Evolutionary conservation across 2,797 vertebrate genomes (phyloP).

Genomic region (Lateolabrax maculatus): DNA sequence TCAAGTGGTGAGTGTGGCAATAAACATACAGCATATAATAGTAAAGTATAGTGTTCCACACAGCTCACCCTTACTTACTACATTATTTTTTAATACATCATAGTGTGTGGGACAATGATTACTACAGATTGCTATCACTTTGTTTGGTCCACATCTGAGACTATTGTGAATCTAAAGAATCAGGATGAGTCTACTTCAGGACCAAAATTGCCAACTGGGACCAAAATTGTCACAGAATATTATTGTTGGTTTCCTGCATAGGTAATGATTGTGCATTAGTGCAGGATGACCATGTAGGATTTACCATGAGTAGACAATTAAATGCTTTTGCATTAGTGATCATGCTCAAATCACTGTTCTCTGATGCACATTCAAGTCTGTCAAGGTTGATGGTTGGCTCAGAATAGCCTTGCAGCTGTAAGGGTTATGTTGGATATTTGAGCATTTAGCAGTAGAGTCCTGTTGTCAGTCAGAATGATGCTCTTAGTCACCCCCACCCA

Average conservation of each 20-base stretch:
- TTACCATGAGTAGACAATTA: constrained; percentile 1
- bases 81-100: not conserved
- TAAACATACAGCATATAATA: not conserved
- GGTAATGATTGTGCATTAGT: constrained; percentile 11
- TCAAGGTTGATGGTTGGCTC: not conserved
- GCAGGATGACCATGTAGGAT: constrained; percentile 8
- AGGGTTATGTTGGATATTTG: constrained; percentile 16
- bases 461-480: constrained; percentile 48
- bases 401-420: constrained; percentile 9
- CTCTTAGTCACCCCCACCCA: constrained; percentile 62
- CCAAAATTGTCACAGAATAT: constrained; percentile 14
- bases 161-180: constrained; percentile 4
- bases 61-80: not conserved
- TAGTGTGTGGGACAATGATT: not conserved
- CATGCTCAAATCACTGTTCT: constrained; percentile 12
- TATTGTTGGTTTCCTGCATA: constrained; percentile 16
- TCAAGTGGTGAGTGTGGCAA: not conserved
- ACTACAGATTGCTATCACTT: not conserved
- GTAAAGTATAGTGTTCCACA: not conserved
- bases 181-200: not conserved
- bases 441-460: constrained; percentile 30
- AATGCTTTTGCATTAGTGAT: constrained; percentile 7
- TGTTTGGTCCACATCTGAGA: not conserved
- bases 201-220: not conserved
- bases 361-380: constrained; percentile 21